Percentiles rank a stretch among this genome's conserved stretches.
Evolutionary conservation across 2,888 invertebrate genomes (phyloP).

Genomic region (Polydrusus cervinus): DNA sequence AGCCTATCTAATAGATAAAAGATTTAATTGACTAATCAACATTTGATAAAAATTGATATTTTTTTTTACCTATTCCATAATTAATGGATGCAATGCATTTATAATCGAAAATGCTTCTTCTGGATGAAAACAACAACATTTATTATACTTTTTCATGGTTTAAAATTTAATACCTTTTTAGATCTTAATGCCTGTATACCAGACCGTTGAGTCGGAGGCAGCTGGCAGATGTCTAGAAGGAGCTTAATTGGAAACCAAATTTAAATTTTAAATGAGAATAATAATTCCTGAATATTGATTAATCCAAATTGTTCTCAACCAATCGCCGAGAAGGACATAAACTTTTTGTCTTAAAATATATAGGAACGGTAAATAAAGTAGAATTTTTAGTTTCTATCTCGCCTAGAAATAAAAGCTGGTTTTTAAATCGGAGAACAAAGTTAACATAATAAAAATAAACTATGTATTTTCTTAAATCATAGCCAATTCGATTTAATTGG

Average conservation of each 20-base stretch:
- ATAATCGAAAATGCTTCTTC: no score
- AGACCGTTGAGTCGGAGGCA: neutral
- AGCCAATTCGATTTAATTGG: no score
- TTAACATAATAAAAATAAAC: no score
- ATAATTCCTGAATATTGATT: conserved; percentile 16
- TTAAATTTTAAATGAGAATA: conserved; percentile 15
- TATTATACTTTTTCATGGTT: neutral
- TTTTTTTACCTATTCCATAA: no score
- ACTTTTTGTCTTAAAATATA: neutral
- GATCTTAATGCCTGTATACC: neutral
- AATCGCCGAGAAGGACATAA: neutral
- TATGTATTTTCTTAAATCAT: no score
- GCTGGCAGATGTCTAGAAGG: conserved; percentile 5
- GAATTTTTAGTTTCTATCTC: no score
- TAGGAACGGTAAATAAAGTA: neutral
- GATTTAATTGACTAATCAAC: no score
- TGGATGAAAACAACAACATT: neutral
- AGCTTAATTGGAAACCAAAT: conserved; percentile 5
- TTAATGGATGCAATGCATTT: no score
- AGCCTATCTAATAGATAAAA: no score
- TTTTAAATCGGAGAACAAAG: no score
- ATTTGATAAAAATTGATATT: no score
- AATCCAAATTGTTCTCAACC: neutral
- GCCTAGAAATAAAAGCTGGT: no score
- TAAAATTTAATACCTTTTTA: neutral